Evolutionary conservation across 1,140 invertebrate genomes (phyloP), one percentile per base, ranked within the genome.

Genomic region (Samia ricini): DNA sequence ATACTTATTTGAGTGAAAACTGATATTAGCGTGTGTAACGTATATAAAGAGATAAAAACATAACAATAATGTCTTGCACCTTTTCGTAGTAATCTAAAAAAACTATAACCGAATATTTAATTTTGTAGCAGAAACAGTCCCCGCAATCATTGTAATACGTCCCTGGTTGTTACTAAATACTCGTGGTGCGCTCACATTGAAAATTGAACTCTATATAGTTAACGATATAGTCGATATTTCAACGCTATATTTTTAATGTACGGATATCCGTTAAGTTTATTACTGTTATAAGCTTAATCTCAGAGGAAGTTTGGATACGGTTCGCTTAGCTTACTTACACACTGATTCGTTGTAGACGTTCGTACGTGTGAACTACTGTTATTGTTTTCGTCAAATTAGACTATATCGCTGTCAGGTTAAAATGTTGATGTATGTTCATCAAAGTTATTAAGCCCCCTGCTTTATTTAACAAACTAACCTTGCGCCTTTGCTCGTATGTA

Each of bases 201-300:
- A 52, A 21, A 52, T 20, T 52, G 5, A 22, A 52, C 50, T 52
- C 4, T 20, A 29, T 29, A 52, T 7, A 18, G 50, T 10, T 2
- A 2, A 4, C 6, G 10, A 5, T 56, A 29, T n/a, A 19, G 26
- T 29, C 23, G 22, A 56, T 19, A 29, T 24, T 29, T n/a, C 23
- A 20, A 33, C 8, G n/a, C 2, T 6, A 4, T 15, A 26, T 15
- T 18, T 4, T 29, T 56, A 56, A 6, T 21, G 26, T n/a, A 24
- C 26, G 55, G 55, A 29, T 56, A 29, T 56, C 55, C 55, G 55
- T 56, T 56, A 19, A 56, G 23, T 56, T 56, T 56, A 56, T 56
- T 56, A 52, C 22, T 52, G 29, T 56, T 29, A 56, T 56, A 26
- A 56, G 55, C 55, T 29, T 56, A 56, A 56, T 56, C 23, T 56